Conservation (phyloP, 1,140 invertebrate genomes). For the Zophobas morio region DNA sequence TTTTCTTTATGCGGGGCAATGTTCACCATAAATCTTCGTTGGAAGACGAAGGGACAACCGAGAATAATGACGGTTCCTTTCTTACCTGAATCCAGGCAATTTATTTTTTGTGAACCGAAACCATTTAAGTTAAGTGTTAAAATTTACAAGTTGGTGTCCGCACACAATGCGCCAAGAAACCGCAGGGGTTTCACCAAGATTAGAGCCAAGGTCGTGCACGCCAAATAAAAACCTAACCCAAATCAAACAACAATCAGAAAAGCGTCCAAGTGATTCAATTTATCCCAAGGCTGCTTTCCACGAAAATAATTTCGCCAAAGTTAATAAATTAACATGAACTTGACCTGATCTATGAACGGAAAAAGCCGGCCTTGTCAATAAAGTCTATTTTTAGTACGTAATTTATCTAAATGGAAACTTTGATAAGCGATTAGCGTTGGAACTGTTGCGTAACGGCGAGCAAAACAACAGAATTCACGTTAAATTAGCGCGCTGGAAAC, state of each 20-base stretch:
- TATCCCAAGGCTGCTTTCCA: conserved; percentile 13
- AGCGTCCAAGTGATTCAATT: not conserved
- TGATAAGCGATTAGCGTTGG: conserved; percentile 29
- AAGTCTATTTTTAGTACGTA: conserved; percentile 36
- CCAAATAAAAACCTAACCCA: not conserved
- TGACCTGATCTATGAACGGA: conserved; percentile 23
- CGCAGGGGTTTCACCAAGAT: conserved; percentile 25
- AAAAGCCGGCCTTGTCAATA: conserved; percentile 33
- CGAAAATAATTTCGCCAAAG: conserved; percentile 21
- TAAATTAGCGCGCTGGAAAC: conserved; percentile 2
- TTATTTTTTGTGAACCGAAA: conserved; percentile 36
- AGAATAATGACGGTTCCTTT: conserved; percentile 29
- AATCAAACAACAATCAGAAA: conserved; percentile 4
- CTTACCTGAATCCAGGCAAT: conserved; percentile 35
- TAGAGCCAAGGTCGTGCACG: conserved; percentile 4
- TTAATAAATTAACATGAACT: conserved; percentile 36
- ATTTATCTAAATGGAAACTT: conserved; percentile 31
- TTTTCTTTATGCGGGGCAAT: conserved; percentile 33
- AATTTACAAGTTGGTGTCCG: conserved; percentile 20
- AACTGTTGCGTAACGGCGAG: conserved; percentile 33
- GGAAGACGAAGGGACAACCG: conserved; percentile 18
- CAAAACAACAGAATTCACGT: conserved; percentile 24
- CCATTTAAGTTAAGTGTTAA: conserved; percentile 28
- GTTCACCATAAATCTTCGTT: conserved; percentile 31
- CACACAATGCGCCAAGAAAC: conserved; percentile 14